Base-by-base conservation (phyloP, 2,888 invertebrate species). In the Stenurella melanura region DNA sequence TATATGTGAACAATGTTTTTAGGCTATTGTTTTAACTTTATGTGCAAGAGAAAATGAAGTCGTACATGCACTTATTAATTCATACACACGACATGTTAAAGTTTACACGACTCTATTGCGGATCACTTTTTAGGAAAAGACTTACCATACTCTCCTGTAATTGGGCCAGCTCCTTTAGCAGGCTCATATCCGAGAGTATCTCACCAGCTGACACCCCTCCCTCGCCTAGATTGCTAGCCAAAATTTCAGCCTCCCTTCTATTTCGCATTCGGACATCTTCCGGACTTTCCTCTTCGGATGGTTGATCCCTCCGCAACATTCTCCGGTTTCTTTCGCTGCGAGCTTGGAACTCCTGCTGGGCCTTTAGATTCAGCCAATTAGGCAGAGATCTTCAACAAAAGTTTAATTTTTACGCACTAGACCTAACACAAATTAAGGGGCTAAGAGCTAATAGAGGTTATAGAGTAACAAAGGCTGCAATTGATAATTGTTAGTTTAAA, bases 111-210 rank as follows among this genome's bases (percentile, higher is more conserved):
- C n/a, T n/a, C n/a, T n/a, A n/a, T n/a, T n/a, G n/a, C n/a, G n/a
- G n/a, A n/a, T n/a, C n/a, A n/a, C n/a, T n/a, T n/a, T n/a, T n/a
- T n/a, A n/a, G n/a, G n/a, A n/a, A n/a, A n/a, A 57, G 1, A 80
- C 90, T 89, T 85, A 94, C 96, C 94, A 98, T 94, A 87, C 96
- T 96, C 88, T 98, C 98, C 87, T 97, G 97, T 56, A 98, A 91
- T 81, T 97, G 94, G 0, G 97, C 98, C 17, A 98, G 90, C 82
- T 96, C 95, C 72, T 95, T 94, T 64, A 98, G 91, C 81, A 96
- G 94, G 74, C 93, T 92, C 82, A 96, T 93, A 87, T 98, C 97
- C 0, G 95, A 93, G 26, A 98, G 92, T 77, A 98, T 96, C 90
- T 98, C 98, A 74, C 95, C 94, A 57, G 94, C 92, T 0, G 94